Percentiles rank a stretch among this genome's conserved stretches.
Evolutionary conservation across 2,888 invertebrate genomes (phyloP).

Genomic region (Drosophila leonis): DNA sequence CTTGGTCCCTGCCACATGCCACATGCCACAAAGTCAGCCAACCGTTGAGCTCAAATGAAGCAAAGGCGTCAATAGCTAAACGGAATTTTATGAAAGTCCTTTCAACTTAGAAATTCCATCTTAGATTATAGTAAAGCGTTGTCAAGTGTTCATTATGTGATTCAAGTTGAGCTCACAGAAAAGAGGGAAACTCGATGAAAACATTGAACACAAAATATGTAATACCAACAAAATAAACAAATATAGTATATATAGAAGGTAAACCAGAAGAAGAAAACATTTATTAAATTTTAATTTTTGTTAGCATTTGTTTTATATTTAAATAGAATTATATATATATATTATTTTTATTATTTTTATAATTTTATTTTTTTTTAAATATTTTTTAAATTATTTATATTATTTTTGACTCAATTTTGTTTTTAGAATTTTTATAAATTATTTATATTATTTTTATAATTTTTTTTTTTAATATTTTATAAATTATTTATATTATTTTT

Average conservation of each 20-base stretch:
- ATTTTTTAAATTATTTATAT: too few species aligned
- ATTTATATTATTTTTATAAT: too few species aligned
- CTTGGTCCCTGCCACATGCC: conserved; percentile 29
- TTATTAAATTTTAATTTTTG: too few species aligned
- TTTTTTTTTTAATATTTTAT: too few species aligned
- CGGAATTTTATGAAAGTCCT: conserved; percentile 25
- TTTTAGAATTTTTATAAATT: too few species aligned
- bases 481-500: too few species aligned
- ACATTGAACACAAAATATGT: not conserved
- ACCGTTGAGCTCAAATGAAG: conserved; percentile 38
- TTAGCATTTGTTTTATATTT: too few species aligned
- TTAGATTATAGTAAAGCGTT: not conserved
- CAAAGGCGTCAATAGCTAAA: conserved; percentile 22
- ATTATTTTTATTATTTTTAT: too few species aligned
- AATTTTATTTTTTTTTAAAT: too few species aligned
- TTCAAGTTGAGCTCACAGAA: not conserved
- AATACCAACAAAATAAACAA: not conserved
- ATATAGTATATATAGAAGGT: not conserved
- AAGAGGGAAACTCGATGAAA: not conserved
- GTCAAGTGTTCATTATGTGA: not conserved
- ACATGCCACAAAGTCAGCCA: conserved; percentile 64
- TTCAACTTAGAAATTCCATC: not conserved
- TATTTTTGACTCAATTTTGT: too few species aligned
- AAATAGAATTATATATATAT: too few species aligned
- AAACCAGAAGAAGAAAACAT: too few species aligned